Percentiles rank a stretch among this genome's conserved stretches.
Conservation (phyloP, 2,797 vertebrate species). For the Orestias chungarensis region DNA sequence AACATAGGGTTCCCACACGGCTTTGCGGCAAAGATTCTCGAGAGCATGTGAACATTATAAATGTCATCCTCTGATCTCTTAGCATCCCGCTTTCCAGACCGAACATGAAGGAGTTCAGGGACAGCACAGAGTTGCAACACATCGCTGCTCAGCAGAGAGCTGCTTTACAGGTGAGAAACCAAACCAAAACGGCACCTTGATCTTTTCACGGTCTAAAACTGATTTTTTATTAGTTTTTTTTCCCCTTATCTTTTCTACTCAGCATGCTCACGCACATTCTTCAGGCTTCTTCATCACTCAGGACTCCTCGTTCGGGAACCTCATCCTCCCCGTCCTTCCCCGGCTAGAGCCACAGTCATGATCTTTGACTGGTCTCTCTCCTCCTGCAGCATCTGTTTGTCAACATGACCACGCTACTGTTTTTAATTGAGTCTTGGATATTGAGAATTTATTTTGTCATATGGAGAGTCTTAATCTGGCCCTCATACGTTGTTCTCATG, state of each 20-base stretch:
- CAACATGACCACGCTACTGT: slow-evolving; percentile 4
- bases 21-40: background rate
- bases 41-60: background rate
- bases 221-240: background rate
- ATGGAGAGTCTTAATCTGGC: slow-evolving; percentile 22
- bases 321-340: slow-evolving; percentile 95
- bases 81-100: slow-evolving; percentile 90
- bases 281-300: slow-evolving; percentile 99
- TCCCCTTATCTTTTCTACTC: slow-evolving; percentile 55
- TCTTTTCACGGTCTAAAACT: background rate
- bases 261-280: slow-evolving; percentile 96
- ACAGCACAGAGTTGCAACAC: slow-evolving; percentile 95
- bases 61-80: background rate
- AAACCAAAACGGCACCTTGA: background rate
- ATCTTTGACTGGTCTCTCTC: slow-evolving; percentile 13
- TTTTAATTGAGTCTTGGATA: slow-evolving; percentile 5
- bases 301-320: slow-evolving; percentile 97
- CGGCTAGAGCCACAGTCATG: slow-evolving; percentile 88
- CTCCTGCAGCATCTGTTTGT: background rate
- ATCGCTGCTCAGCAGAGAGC: slow-evolving; percentile 97
- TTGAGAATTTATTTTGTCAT: slow-evolving; percentile 19
- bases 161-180: slow-evolving; percentile 77
- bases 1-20: too few species aligned
- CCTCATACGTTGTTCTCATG: background rate
- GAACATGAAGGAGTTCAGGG: slow-evolving; percentile 89